A percentile compares a stretch with the other conserved stretches of the same genome.
Conservation (phyloP, 2,113 vertebrate species). For the Camelus dromedarius region DNA sequence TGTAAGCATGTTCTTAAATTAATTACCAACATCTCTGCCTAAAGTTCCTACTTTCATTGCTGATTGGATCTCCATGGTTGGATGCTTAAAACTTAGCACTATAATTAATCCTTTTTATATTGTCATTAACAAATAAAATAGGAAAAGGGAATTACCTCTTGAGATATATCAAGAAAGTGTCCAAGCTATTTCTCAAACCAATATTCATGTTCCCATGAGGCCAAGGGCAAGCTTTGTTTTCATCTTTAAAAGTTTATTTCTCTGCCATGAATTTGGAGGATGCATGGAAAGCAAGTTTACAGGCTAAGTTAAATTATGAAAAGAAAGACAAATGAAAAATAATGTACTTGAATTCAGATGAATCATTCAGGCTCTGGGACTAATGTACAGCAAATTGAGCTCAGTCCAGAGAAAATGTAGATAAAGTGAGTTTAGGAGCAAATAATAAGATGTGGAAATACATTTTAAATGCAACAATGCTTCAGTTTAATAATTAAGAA, state of each 20-base stretch:
- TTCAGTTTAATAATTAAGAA: constrained; percentile 51
- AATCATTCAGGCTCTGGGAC: constrained; percentile 49
- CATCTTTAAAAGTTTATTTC: constrained; percentile 57
- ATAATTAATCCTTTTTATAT: constrained; percentile 8
- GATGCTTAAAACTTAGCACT: neutral
- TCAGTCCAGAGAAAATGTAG: constrained; percentile 56
- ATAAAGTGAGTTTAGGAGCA: constrained; percentile 60
- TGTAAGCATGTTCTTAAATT: neutral
- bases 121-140: constrained; percentile 14
- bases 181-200: neutral
- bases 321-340: constrained; percentile 51
- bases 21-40: neutral
- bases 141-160: neutral
- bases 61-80: neutral
- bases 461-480: constrained; percentile 38
- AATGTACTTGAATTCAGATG: constrained; percentile 42
- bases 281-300: constrained; percentile 27
- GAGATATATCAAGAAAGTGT: neutral
- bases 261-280: constrained; percentile 42
- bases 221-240: constrained; percentile 46
- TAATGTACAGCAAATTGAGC: constrained; percentile 56
- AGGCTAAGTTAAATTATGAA: constrained; percentile 39
- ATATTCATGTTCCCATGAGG: constrained; percentile 17
- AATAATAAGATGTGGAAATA: constrained; percentile 62
- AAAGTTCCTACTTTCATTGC: neutral